A percentile compares a stretch with the other conserved stretches of the same genome.
phyloP scores from a whole-genome alignment of 2,797 vertebrate genomes.

The Oreonectes daqikongensis region DNA sequence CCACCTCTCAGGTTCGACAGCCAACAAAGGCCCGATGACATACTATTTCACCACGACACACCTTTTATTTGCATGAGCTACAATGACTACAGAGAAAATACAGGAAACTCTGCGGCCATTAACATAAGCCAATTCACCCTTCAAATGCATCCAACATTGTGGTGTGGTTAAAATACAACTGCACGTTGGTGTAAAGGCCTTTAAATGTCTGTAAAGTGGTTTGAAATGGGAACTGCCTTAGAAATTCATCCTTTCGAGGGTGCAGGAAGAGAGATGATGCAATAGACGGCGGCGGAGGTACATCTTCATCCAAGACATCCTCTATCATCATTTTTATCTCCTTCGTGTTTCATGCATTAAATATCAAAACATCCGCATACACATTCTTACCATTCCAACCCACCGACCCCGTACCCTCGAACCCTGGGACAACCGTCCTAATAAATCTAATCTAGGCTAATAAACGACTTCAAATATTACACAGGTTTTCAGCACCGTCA shows the following conservation, averaged over 20 bases:
- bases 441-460: background rate
- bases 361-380: background rate
- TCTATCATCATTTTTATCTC: background rate
- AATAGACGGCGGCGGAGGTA: conserved; percentile 16
- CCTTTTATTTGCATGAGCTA: conserved; percentile 46
- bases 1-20: conserved; percentile 2
- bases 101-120: conserved; percentile 10
- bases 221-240: conserved; percentile 11
- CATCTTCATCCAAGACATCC: conserved; percentile 9
- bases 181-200: conserved; percentile 7
- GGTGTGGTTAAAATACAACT: conserved; percentile 11
- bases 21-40: conserved; percentile 10
- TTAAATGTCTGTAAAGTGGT: conserved; percentile 13
- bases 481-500: background rate
- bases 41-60: conserved; percentile 28
- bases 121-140: conserved; percentile 6
- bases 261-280: conserved; percentile 19
- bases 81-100: conserved; percentile 28
- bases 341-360: conserved; percentile 3
- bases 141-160: background rate
- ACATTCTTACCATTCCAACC: background rate
- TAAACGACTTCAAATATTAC: background rate
- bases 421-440: background rate
- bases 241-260: conserved; percentile 2
- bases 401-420: background rate